A percentile compares a stretch with the other conserved stretches of the same genome.
Evolutionary conservation across 2,888 invertebrate genomes (phyloP).

Genomic region (Biston stratarius): DNA sequence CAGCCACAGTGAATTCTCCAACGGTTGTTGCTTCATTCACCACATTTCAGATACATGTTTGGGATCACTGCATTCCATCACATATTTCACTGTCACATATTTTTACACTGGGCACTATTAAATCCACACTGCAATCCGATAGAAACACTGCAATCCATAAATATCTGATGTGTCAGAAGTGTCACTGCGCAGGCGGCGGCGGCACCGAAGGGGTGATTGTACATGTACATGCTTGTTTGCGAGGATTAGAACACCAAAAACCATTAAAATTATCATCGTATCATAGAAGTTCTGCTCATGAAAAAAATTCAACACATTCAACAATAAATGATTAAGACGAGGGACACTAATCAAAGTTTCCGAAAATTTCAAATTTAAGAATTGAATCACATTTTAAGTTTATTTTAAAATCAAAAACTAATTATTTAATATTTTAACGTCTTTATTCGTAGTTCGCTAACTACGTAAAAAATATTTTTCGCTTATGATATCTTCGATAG

Average conservation of each 20-base stretch:
- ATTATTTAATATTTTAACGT: no score
- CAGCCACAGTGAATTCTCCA: slow-evolving; percentile 61
- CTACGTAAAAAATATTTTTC: no score
- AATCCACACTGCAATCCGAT: slow-evolving; percentile 84
- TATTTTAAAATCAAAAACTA: no score
- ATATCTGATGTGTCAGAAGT: slow-evolving; percentile 42
- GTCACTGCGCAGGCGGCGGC: slow-evolving; percentile 74
- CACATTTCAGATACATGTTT: slow-evolving; percentile 11
- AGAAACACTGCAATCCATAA: slow-evolving; percentile 82
- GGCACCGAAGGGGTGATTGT: slow-evolving; percentile 58
- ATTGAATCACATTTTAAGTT: no score
- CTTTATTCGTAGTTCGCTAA: no score
- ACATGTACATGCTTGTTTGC: slow-evolving; percentile 49
- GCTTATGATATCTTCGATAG: no score
- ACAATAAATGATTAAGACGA: no score
- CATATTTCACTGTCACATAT: slow-evolving; percentile 71
- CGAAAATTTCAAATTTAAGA: no score
- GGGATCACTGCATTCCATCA: slow-evolving; percentile 70
- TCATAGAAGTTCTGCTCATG: slow-evolving; percentile 28
- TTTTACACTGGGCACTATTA: slow-evolving; percentile 72
- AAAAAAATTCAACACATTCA: background rate
- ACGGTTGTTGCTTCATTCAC: slow-evolving; percentile 11
- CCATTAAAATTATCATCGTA: slow-evolving; percentile 41
- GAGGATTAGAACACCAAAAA: slow-evolving; percentile 45
- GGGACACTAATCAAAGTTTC: no score